A percentile compares a stretch with the other conserved stretches of the same genome.
These are phyloP conservation scores for Tympanoctomys barrerae DNA, from an alignment of 2,797 vertebrate species.

Conservation along the genomic window DNA sequence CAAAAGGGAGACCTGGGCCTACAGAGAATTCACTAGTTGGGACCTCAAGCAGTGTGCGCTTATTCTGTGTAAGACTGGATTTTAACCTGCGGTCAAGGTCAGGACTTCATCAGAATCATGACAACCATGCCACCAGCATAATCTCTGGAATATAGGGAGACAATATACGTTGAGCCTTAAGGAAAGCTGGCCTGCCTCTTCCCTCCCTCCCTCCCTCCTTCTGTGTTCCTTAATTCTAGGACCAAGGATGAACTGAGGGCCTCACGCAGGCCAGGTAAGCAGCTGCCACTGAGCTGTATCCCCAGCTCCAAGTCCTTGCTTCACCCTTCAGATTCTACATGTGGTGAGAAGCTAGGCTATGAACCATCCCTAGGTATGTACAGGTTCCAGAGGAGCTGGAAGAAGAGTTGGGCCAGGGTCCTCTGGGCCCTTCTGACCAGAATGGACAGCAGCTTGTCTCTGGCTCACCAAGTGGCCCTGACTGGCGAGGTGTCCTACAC, in stretches of 20 bases:
- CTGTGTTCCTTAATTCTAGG: background rate
- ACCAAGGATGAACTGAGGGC: background rate
- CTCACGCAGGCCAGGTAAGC: background rate
- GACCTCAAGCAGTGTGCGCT: background rate
- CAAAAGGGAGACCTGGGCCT: slow-evolving; percentile 18
- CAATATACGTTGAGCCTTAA: no score
- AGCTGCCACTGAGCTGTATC: background rate
- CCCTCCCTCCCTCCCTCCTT: no score
- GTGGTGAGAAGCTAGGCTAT: background rate
- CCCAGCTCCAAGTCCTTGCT: background rate
- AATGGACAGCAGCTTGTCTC: background rate
- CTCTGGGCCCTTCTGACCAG: background rate
- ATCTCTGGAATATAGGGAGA: background rate
- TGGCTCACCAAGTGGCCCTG: background rate
- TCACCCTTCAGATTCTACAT: background rate
- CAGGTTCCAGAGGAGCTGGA: background rate
- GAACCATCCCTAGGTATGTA: background rate
- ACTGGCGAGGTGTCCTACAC: background rate
- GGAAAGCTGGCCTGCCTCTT: background rate
- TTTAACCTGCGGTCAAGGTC: background rate
- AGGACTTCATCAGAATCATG: background rate
- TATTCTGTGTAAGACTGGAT: background rate
- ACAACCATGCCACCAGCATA: background rate
- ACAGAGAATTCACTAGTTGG: background rate
- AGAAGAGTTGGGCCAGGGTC: background rate